These are phyloP conservation scores for Rattus norvegicus DNA, from an alignment of 2,113 vertebrate genomes.

Conservation along the genomic window DNA sequence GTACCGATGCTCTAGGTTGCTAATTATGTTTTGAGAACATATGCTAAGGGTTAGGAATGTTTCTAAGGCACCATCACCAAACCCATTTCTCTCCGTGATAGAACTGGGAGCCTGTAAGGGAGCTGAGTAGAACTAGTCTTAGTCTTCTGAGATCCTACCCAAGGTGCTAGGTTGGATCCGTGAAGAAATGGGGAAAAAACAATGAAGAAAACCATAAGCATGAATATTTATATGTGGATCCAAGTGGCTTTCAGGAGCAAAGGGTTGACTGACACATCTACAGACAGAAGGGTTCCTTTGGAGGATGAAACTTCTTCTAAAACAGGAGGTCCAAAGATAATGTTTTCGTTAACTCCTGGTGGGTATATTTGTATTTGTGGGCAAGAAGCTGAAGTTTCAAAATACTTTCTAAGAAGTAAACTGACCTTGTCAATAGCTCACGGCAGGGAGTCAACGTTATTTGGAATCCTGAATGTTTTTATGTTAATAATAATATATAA, in stretches of 20 bases:
- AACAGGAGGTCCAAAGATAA: neutral
- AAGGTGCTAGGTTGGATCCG: neutral
- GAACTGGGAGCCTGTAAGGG: neutral
- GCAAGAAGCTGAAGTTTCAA: neutral
- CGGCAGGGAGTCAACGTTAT: neutral
- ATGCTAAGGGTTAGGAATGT: neutral
- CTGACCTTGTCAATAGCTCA: neutral
- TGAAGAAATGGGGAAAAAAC: neutral
- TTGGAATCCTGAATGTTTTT: neutral
- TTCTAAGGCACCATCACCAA: neutral
- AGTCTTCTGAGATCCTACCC: neutral
- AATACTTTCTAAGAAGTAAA: constrained; percentile 1
- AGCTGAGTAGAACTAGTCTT: neutral
- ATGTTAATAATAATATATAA: neutral
- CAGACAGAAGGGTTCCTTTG: neutral
- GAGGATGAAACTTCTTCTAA: neutral
- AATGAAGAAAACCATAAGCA: neutral
- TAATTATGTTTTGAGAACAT: neutral
- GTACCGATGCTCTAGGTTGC: neutral
- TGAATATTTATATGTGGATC: neutral
- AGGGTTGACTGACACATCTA: too few species aligned
- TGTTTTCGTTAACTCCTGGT: neutral
- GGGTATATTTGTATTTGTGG: neutral
- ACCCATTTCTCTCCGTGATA: neutral
- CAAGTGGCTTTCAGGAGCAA: neutral